phyloP scores from a whole-genome alignment of 2,888 invertebrate species.

The Pristionchus arcanus region DNA sequence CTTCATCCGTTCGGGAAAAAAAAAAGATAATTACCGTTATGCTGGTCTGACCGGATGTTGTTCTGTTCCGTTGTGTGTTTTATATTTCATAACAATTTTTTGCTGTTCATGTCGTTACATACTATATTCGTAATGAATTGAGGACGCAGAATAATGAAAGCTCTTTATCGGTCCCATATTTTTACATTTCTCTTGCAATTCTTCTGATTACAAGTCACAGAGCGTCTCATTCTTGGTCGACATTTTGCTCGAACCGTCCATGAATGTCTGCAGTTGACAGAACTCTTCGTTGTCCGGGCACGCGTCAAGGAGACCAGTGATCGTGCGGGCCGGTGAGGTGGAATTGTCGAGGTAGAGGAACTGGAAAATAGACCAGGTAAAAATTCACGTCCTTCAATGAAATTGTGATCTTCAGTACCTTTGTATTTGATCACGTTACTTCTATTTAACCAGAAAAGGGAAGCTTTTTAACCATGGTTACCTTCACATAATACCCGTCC shows the following conservation, averaged over 20 bases:
- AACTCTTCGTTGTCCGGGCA: neutral
- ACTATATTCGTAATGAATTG: too few species aligned
- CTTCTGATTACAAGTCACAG: too few species aligned
- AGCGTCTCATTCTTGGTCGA: neutral
- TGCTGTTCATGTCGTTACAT: too few species aligned
- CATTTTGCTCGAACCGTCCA: neutral
- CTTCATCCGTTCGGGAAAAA: neutral
- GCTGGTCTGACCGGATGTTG: neutral
- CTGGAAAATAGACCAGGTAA: neutral
- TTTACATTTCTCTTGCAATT: too few species aligned
- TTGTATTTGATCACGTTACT: too few species aligned
- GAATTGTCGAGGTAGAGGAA: slow-evolving; percentile 10
- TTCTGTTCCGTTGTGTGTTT: neutral
- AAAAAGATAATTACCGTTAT: neutral
- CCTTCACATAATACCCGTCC: slow-evolving; percentile 37
- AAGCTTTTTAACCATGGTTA: too few species aligned
- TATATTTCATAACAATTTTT: too few species aligned
- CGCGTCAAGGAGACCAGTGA: slow-evolving; percentile 1
- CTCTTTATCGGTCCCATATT: too few species aligned
- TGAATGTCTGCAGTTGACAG: slow-evolving; percentile 12
- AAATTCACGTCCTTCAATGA: neutral
- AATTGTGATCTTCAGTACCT: too few species aligned
- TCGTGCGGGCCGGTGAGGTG: neutral
- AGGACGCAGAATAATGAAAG: too few species aligned
- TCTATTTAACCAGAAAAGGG: too few species aligned